Percentiles rank a stretch among this genome's conserved stretches.
Conservation (phyloP, 2,113 vertebrate genomes). For the Marcusenius ussheri region DNA sequence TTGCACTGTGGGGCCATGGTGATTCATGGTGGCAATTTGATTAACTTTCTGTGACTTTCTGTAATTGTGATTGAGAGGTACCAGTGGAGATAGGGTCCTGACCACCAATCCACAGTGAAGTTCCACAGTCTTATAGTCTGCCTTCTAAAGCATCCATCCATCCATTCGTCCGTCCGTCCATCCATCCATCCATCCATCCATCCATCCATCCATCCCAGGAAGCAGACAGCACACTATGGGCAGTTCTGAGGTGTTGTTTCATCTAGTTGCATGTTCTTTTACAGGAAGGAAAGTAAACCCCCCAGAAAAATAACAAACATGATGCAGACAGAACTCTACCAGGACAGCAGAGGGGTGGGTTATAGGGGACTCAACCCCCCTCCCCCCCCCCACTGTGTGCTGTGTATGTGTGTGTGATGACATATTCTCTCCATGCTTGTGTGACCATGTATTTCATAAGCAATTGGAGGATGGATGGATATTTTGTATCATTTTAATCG, state of each 20-base stretch:
- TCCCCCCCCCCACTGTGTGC: background rate
- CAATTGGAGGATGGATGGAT: background rate
- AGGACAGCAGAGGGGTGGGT: no score
- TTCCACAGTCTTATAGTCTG: slow-evolving; percentile 73
- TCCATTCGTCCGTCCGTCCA: background rate
- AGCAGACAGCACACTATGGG: background rate
- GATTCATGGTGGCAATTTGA: slow-evolving; percentile 91
- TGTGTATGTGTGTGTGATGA: background rate
- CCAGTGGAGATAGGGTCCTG: slow-evolving; percentile 42
- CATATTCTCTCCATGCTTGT: background rate
- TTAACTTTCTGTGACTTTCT: slow-evolving; percentile 99
- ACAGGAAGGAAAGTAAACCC: background rate
- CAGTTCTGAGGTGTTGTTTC: background rate
- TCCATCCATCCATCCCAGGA: background rate
- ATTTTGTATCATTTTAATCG: background rate
- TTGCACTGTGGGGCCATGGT: slow-evolving; percentile 77
- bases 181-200: background rate
- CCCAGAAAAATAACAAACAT: background rate
- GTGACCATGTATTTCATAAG: background rate
- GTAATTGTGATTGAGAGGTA: slow-evolving; percentile 99
- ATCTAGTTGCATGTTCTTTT: background rate
- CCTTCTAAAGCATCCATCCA: slow-evolving; percentile 44
- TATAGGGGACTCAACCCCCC: background rate
- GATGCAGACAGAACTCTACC: background rate
- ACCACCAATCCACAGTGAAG: slow-evolving; percentile 41